These are phyloP conservation scores for Gymnocheta viridis DNA, from an alignment of 2,888 invertebrate genomes.

Conservation along the genomic window DNA sequence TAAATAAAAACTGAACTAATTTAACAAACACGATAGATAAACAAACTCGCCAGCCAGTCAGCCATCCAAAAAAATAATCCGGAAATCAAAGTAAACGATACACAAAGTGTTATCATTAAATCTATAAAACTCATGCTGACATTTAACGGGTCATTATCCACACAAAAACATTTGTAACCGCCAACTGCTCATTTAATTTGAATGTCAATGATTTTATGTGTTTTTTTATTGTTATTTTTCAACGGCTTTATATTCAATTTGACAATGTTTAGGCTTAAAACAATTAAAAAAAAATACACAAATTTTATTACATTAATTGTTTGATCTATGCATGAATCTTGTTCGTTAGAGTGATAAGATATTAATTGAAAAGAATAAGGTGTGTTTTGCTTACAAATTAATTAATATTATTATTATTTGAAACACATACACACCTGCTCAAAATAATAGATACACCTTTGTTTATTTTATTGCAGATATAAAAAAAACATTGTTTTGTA, in stretches of 20 bases:
- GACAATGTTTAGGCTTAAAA: not conserved
- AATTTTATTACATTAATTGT: slow-evolving; percentile 29
- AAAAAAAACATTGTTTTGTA: no score
- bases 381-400: slow-evolving; percentile 62
- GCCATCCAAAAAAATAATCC: slow-evolving; percentile 2
- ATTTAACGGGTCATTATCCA: slow-evolving; percentile 41
- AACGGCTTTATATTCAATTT: slow-evolving; percentile 19
- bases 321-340: slow-evolving; percentile 41
- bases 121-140: slow-evolving; percentile 35
- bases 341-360: slow-evolving; percentile 46
- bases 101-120: slow-evolving; percentile 6
- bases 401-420: slow-evolving; percentile 20
- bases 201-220: slow-evolving; percentile 60
- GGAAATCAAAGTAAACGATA: slow-evolving; percentile 44
- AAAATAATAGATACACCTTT: no score
- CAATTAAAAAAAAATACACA: not conserved
- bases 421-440: not conserved
- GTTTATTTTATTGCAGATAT: no score
- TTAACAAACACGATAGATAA: slow-evolving; percentile 55
- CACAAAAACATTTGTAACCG: slow-evolving; percentile 21
- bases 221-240: not conserved
- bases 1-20: slow-evolving; percentile 58
- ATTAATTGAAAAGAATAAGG: slow-evolving; percentile 54
- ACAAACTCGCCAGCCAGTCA: slow-evolving; percentile 5
- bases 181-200: slow-evolving; percentile 39